A percentile compares a stretch with the other conserved stretches of the same genome.
phyloP scores from a whole-genome alignment of 2,888 invertebrate species.

The Thera britannica region DNA sequence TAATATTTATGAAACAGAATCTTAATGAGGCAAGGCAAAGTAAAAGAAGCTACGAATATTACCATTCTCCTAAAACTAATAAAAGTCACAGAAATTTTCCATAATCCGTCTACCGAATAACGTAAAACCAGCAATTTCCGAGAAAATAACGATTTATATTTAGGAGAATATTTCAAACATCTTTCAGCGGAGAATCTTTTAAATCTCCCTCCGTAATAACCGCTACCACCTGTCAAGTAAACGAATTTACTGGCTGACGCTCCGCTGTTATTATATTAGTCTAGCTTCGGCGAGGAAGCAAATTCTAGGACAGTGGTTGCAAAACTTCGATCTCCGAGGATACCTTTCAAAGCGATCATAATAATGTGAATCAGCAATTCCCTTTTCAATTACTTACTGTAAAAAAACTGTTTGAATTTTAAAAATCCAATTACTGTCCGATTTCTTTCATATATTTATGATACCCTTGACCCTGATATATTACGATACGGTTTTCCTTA shows the following conservation, averaged over 20 bases:
- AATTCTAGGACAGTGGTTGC: conserved; percentile 14
- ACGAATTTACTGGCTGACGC: conserved; percentile 32
- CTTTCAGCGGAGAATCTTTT: conserved; percentile 21
- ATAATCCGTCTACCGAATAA: conserved; percentile 1
- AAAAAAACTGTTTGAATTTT: too few species aligned
- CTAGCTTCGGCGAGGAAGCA: conserved; percentile 11
- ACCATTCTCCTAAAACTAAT: neutral
- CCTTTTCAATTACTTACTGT: too few species aligned
- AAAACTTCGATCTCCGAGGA: conserved; percentile 10
- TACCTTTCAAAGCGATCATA: too few species aligned
- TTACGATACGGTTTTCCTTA: too few species aligned
- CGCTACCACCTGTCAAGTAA: conserved; percentile 32
- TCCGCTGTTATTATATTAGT: conserved; percentile 27
- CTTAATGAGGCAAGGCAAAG: too few species aligned
- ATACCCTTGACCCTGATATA: too few species aligned
- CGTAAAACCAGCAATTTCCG: conserved; percentile 6
- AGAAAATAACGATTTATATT: conserved; percentile 11
- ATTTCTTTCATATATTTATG: too few species aligned
- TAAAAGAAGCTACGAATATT: neutral
- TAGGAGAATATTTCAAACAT: conserved; percentile 6
- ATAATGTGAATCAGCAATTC: too few species aligned
- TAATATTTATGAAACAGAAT: too few species aligned
- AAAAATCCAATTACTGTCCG: too few species aligned
- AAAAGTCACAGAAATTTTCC: neutral
- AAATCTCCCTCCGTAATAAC: conserved; percentile 27